Evolutionary conservation across 2,113 vertebrate genomes (phyloP).

Genomic region (Sminthopsis crassicaudata): DNA sequence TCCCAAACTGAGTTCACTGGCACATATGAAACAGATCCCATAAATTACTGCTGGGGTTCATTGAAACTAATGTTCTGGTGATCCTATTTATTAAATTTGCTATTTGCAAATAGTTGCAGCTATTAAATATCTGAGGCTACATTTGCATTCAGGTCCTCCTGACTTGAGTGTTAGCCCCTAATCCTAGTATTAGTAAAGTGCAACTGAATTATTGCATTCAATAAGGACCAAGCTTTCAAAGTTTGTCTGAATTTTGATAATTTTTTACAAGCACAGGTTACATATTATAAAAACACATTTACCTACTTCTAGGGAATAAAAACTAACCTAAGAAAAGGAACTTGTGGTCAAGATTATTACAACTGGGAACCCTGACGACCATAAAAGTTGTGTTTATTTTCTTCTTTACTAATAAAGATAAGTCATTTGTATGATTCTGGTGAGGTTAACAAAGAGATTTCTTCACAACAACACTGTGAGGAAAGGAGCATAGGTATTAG

Average conservation of each 20-base stretch:
- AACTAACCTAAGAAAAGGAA: conserved; percentile 6
- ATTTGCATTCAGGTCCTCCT: not conserved
- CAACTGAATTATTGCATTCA: not conserved
- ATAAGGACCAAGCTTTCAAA: not conserved
- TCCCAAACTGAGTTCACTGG: not conserved
- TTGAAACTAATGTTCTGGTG: not conserved
- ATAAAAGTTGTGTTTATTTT: conserved; percentile 36
- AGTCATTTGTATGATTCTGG: not conserved
- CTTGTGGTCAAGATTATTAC: conserved; percentile 21
- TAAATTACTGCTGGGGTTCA: not conserved
- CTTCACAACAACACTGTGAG: not conserved
- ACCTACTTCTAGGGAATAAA: not conserved
- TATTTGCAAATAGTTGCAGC: too few species aligned
- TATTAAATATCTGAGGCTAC: not conserved
- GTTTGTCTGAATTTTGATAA: not conserved
- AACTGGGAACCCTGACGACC: conserved; percentile 11
- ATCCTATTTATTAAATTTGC: too few species aligned
- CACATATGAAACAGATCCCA: not conserved
- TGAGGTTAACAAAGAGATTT: not conserved
- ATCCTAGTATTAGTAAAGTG: not conserved
- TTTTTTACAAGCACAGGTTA: not conserved
- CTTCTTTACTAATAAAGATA: not conserved
- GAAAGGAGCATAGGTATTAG: not conserved
- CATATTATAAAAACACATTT: not conserved
- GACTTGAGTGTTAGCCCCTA: not conserved